These are phyloP conservation scores for Podarcis lilfordi DNA, from an alignment of 2,797 vertebrate species.

Conservation along the genomic window DNA sequence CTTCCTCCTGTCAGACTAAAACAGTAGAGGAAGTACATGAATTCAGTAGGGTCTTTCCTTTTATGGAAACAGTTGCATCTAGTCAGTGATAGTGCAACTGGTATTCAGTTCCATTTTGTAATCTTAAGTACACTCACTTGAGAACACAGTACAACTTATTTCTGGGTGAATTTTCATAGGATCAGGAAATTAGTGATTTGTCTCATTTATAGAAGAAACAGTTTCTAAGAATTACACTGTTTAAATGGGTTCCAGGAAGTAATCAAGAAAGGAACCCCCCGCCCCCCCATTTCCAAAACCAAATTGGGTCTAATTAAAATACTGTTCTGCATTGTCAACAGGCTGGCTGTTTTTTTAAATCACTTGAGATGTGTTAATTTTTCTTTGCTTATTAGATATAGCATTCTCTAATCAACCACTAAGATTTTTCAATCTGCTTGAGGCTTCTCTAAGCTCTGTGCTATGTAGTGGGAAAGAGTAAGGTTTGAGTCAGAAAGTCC, in stretches of 20 bases:
- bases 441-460: not conserved
- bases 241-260: not conserved
- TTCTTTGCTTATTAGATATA: not conserved
- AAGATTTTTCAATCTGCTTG: too few relatives aligned
- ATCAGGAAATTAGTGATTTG: not conserved
- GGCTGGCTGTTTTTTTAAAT: not conserved
- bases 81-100: constrained; percentile 66
- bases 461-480: not conserved
- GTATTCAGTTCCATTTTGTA: constrained; percentile 24
- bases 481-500: not conserved
- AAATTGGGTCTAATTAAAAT: not conserved
- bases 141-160: not conserved
- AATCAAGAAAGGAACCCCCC: not conserved
- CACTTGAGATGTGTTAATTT: not conserved
- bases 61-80: constrained; percentile 59
- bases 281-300: not conserved
- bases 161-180: not conserved
- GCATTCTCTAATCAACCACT: not conserved
- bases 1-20: constrained; percentile 6
- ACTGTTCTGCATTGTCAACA: not conserved
- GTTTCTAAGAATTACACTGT: not conserved
- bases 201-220: constrained; percentile 19
- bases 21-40: constrained; percentile 54
- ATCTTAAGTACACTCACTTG: not conserved
- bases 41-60: constrained; percentile 56